Percentiles rank a stretch among this genome's conserved stretches.
These are phyloP conservation scores for Parasteatoda lunata DNA, from an alignment of 2,888 invertebrate species.

Conservation along the genomic window DNA sequence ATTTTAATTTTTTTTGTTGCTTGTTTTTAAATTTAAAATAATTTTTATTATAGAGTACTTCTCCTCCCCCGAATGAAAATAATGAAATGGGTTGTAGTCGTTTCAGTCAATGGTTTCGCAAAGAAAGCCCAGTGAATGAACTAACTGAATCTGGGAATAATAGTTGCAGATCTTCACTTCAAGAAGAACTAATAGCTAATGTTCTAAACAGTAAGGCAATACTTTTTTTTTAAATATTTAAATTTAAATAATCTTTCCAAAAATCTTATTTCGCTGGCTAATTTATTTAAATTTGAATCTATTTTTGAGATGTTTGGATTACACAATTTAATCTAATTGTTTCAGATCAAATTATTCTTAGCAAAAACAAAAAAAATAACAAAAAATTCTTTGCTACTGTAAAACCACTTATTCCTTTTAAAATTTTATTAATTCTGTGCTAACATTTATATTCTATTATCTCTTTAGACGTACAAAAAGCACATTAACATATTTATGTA, in stretches of 20 bases:
- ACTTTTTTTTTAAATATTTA: not conserved
- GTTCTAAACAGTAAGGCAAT: slow-evolving; percentile 60
- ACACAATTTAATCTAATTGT: not conserved
- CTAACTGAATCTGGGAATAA: slow-evolving; percentile 28
- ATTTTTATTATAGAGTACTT: slow-evolving; percentile 79
- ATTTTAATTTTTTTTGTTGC: no score
- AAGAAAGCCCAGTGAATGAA: slow-evolving; percentile 51
- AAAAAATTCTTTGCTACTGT: no score
- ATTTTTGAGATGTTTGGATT: not conserved
- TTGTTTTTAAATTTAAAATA: not conserved
- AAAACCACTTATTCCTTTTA: no score
- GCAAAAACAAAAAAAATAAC: no score
- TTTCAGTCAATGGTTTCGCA: slow-evolving; percentile 80
- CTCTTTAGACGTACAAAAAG: not conserved
- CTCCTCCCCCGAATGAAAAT: slow-evolving; percentile 72
- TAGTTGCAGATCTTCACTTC: slow-evolving; percentile 62
- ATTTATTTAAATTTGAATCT: not conserved
- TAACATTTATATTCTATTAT: not conserved
- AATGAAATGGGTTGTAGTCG: slow-evolving; percentile 75
- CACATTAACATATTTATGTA: no score
- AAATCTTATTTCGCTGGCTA: not conserved
- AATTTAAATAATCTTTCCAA: not conserved
- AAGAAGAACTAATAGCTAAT: slow-evolving; percentile 67
- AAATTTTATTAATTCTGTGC: not conserved
- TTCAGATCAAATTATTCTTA: not conserved